These are phyloP conservation scores for Pogonocherus hispidulus DNA, from an alignment of 2,888 invertebrate genomes.

Conservation along the genomic window DNA sequence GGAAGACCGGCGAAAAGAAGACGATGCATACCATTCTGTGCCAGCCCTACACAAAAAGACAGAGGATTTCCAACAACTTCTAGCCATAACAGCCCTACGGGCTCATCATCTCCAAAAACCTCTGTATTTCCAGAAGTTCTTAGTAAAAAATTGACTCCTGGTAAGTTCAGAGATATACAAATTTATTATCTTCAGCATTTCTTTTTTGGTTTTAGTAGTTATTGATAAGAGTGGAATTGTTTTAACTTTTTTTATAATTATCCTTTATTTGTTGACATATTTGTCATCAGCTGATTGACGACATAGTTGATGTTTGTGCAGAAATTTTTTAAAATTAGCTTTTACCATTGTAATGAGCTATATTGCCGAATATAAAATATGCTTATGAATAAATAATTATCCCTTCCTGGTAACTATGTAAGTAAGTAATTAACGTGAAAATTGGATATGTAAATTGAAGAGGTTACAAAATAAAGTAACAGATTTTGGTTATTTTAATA, in stretches of 20 bases:
- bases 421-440: neutral
- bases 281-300: conserved; percentile 62
- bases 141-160: conserved; percentile 89
- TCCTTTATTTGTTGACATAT: conserved; percentile 57
- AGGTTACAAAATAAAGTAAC: too few species aligned
- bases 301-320: conserved; percentile 40
- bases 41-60: conserved; percentile 70
- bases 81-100: conserved; percentile 66
- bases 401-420: too few species aligned
- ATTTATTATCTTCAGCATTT: neutral
- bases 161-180: conserved; percentile 71
- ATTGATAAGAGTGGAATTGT: neutral
- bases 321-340: conserved; percentile 16
- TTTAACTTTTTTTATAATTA: conserved; percentile 42
- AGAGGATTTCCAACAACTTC: conserved; percentile 60
- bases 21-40: conserved; percentile 91
- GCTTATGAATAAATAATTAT: neutral
- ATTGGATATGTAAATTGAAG: neutral
- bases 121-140: conserved; percentile 87
- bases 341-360: neutral
- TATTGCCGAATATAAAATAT: neutral
- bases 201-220: neutral
- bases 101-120: conserved; percentile 70
- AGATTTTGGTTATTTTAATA: too few species aligned
- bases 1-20: conserved; percentile 90